Base-by-base conservation (phyloP, 1,140 invertebrate species). In the Heliothis virescens region DNA sequence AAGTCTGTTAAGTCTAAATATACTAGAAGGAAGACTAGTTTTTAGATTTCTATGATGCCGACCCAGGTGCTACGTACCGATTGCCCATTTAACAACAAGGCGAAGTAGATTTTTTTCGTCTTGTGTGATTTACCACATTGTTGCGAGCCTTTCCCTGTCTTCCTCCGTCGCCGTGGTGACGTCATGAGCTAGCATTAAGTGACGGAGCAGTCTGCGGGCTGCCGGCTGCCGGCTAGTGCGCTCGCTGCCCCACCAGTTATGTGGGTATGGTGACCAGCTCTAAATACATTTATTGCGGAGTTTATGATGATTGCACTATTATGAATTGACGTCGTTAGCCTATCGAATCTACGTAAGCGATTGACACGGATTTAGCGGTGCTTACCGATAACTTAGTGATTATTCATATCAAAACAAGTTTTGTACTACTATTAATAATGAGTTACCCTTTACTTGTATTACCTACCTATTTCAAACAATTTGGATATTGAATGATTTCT, bases 351-450 rank as follows among this genome's bases (percentile, higher is more conserved):
- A 41, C 34, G 7, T 34, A 34, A 41, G 12, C 57, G 26, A 15
- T 60, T 60, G 57, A 60, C 21, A 60, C 57, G 26, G 12, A 60
- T 57, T 57, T 60, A 60, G 57, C 57, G 57, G 12, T 29, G 2
- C 16, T 9, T 60, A 60, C 12, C 21, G 11, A 59, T 59, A 11
- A 60, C 18, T 26, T 29, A 60, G 21, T 13, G 57, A 60, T 60
- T 16, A 60, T 60, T 57, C 55, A 57, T 18, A 2, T 26, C 57
- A 60, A 13, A 60, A 29, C 57, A 26, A 26, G 21, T 29, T 60
- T 60, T 13, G 9, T 41, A 41, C 26, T 13, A 29, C 11, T 60
- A 60, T 26, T 3, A 60, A 60, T 26, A 11, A 60, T 12, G 13
- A 26, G 1, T 13, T 3, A 26, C 26, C 12, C 21, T 26, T 60